A percentile compares a stretch with the other conserved stretches of the same genome.
Evolutionary conservation across 2,888 invertebrate species (phyloP).

Genomic region (Protodeltote pygarga): DNA sequence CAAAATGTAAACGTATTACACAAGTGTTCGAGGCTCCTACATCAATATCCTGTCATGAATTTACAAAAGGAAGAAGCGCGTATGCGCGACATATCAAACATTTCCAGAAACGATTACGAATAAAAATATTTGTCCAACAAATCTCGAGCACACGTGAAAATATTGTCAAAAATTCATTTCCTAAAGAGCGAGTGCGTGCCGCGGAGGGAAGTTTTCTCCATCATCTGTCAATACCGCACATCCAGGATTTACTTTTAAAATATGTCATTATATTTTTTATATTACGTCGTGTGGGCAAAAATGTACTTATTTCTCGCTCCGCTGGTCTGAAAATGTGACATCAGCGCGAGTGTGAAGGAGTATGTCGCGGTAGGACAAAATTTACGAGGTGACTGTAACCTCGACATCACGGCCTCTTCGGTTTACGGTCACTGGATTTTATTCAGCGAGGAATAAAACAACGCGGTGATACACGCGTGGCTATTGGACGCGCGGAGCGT

Average conservation of each 20-base stretch:
- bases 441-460: constrained; percentile 67
- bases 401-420: constrained; percentile 78
- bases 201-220: constrained; percentile 45
- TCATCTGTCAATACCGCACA: constrained; percentile 69
- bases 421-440: constrained; percentile 79
- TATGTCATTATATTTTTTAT: constrained; percentile 83
- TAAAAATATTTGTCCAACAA: constrained; percentile 52
- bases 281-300: constrained; percentile 82
- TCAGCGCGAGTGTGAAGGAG: constrained; percentile 80
- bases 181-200: constrained; percentile 31
- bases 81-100: constrained; percentile 44
- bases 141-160: constrained; percentile 43
- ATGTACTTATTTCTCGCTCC: constrained; percentile 87
- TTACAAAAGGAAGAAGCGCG: constrained; percentile 33
- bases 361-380: constrained; percentile 55
- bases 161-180: constrained; percentile 52
- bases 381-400: constrained; percentile 73
- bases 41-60: constrained; percentile 41
- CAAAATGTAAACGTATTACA: constrained; percentile 27
- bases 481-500: constrained; percentile 13
- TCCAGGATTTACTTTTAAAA: constrained; percentile 79
- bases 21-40: constrained; percentile 31
- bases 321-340: constrained; percentile 85
- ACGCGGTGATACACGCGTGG: constrained; percentile 39
- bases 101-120: constrained; percentile 48